phyloP scores from a whole-genome alignment of 1,140 invertebrate genomes.

The Ceratosolen solmsi region DNA sequence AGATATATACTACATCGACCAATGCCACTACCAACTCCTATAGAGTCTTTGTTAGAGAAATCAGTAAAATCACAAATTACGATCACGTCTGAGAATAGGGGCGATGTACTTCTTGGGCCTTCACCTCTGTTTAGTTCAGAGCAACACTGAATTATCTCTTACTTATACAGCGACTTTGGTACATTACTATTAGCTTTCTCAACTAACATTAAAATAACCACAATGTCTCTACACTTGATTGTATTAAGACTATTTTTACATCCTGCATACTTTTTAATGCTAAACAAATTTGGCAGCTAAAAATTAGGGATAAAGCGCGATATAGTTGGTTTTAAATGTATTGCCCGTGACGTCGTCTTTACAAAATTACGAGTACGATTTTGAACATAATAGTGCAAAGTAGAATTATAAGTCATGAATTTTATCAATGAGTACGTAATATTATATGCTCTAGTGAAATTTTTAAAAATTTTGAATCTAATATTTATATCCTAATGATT shows the following conservation, averaged over 20 bases:
- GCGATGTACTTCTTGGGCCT: not conserved
- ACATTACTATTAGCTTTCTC: too few species aligned
- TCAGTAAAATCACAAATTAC: not conserved
- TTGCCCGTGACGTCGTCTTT: not conserved
- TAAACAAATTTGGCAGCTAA: too few species aligned
- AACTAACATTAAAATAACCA: too few species aligned
- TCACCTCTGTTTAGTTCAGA: not conserved
- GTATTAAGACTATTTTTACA: too few species aligned
- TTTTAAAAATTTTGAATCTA: too few species aligned
- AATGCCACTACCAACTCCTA: not conserved
- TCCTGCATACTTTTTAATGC: too few species aligned
- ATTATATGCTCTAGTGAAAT: not conserved
- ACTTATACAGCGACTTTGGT: not conserved
- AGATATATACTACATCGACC: not conserved
- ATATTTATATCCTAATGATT: too few species aligned
- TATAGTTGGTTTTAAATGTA: too few species aligned
- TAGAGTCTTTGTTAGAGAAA: not conserved
- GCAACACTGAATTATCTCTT: not conserved
- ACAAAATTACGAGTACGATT: not conserved
- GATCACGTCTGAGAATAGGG: not conserved
- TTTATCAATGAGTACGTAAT: not conserved
- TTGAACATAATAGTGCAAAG: not conserved
- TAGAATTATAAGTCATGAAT: not conserved
- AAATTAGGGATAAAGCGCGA: too few species aligned
- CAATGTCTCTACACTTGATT: too few species aligned